Base-by-base conservation (phyloP, 1,140 invertebrate species). In the Hypsibius dujardini region DNA sequence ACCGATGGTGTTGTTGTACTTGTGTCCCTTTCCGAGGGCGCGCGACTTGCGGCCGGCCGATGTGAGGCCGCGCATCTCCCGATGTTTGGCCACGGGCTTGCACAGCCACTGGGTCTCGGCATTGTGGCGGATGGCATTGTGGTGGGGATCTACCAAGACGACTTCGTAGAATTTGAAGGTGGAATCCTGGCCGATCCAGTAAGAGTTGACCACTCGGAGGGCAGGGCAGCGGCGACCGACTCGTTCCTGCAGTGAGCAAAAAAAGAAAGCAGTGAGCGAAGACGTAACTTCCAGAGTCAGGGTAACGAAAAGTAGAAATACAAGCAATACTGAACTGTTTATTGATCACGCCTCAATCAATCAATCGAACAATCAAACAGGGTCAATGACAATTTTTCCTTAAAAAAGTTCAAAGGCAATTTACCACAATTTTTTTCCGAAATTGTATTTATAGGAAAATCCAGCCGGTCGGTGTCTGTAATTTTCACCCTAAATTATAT, bases 111-210 rank as follows among this genome's bases (percentile, higher is more conserved):
- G 95, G 76, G 91, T 86, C 79, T 96, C 92, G 47, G 95, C 86
- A 81, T 98, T 93, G 75, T 88, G 86, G 72, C 94, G 87, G 77
- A 99, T 93, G 45, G 90, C 89, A 83, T 94, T 95, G 81, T 98
- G 94, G 76, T 88, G 87, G 46, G 92, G 92, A 82, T 98, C 95
- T 73, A 98, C 83, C 71, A 95, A 81, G 77, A 95, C 92, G 12
- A 98, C 88, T 85, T 99, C 96, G 80, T 85, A 99, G 79, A 95
- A 99, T 85, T 99, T 99, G 83, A 95, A 98, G 1, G 92, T 95
- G 69, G 95, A 92, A 79, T 99, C 96, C 79, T 99, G 92, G 46
- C 89, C 93, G 47, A 99, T 92, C 96, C 96, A 99, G 79, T 99
- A 99, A 0, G 94, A 98, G 83, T 95, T 98, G 1, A 99, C 81